phyloP scores from a whole-genome alignment of 1,140 invertebrate species.

The Atta colombica region DNA sequence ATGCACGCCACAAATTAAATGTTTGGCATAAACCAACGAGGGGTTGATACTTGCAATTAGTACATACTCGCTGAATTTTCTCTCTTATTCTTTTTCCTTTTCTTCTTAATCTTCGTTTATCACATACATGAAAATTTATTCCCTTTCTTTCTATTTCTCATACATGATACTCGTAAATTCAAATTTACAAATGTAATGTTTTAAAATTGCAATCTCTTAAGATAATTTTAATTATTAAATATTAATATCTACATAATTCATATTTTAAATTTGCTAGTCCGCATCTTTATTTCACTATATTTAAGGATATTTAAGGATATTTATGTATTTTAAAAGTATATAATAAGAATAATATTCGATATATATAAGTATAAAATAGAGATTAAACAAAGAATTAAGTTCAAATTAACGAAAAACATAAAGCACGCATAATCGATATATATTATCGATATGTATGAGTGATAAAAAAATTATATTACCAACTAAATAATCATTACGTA shows the following conservation, averaged over 20 bases:
- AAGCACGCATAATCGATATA: too few species aligned
- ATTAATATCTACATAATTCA: not conserved
- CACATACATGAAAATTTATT: not conserved
- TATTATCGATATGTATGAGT: too few species aligned
- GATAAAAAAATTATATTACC: too few species aligned
- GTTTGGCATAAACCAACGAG: slow-evolving; percentile 64
- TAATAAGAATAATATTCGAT: not conserved
- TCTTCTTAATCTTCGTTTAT: slow-evolving; percentile 9
- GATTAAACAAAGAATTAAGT: not conserved
- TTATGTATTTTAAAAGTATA: not conserved
- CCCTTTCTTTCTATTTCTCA: not conserved
- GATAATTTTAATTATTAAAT: not conserved
- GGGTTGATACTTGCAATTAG: slow-evolving; percentile 63
- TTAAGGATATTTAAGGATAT: not conserved
- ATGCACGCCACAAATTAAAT: slow-evolving; percentile 62
- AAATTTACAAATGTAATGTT: not conserved
- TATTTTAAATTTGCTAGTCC: not conserved
- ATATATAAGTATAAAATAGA: not conserved
- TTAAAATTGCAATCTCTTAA: not conserved
- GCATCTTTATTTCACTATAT: not conserved
- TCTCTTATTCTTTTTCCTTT: slow-evolving; percentile 6
- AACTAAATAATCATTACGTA: too few species aligned
- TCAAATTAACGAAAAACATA: too few species aligned
- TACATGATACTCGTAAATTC: not conserved
- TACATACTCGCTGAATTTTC: slow-evolving; percentile 33